Evolutionary conservation across 2,113 vertebrate species (phyloP).

Genomic region (Pontoporia blainvillei): DNA sequence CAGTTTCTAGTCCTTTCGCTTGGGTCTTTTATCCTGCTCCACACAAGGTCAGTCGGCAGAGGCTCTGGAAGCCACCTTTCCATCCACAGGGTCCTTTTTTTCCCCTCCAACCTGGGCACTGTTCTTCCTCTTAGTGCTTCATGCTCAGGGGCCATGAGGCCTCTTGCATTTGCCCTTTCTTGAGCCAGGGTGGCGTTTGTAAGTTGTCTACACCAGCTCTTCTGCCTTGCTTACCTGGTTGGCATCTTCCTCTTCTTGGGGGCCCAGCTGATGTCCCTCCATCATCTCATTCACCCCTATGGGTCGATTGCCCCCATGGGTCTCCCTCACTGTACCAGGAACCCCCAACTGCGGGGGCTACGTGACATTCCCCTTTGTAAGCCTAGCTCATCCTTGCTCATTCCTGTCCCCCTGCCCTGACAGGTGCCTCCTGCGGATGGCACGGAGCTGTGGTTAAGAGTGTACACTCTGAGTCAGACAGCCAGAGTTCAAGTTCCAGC

Average conservation of each 20-base stretch:
- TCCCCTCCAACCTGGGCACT: not conserved
- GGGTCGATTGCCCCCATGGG: not conserved
- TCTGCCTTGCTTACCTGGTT: not conserved
- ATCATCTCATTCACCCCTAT: fast-evolving
- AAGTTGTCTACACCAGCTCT: not conserved
- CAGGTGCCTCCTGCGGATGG: fast-evolving
- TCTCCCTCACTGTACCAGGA: not conserved
- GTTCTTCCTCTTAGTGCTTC: not conserved
- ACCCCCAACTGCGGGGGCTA: fast-evolving
- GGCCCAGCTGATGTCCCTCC: not conserved
- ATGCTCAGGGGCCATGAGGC: fast-evolving
- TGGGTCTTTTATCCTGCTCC: not conserved
- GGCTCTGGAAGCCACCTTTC: not conserved
- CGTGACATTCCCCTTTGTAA: fast-evolving
- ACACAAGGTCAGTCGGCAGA: not conserved
- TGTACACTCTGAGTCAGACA: too few relatives aligned
- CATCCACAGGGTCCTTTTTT: not conserved
- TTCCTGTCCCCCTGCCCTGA: not conserved
- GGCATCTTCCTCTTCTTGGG: not conserved
- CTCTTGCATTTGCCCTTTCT: not conserved
- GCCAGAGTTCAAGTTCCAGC: not conserved
- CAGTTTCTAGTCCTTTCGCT: not conserved
- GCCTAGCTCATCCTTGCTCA: fast-evolving
- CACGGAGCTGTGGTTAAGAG: not conserved
- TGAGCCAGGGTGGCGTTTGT: fast-evolving